Conservation (phyloP, 2,113 vertebrate species). For the Trachemys scripta region DNA sequence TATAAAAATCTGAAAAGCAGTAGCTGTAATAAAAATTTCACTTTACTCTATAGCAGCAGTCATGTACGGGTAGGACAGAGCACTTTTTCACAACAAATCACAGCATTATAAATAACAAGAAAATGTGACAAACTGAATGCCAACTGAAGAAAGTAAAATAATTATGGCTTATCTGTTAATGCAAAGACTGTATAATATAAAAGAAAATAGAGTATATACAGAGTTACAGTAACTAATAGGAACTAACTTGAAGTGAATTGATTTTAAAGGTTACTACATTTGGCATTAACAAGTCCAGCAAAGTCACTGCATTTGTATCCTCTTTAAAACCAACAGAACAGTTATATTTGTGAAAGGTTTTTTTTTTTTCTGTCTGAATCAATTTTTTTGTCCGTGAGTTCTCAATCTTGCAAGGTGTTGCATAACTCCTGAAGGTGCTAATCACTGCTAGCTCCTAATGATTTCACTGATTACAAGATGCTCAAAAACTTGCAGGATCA, state of each 20-base stretch:
- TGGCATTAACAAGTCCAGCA: conserved; percentile 23
- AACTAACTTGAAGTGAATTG: conserved; percentile 45
- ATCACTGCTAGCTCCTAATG: conserved; percentile 21
- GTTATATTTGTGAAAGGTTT: conserved; percentile 33
- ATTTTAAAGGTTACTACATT: conserved; percentile 26
- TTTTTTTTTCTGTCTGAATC: not conserved
- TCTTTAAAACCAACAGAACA: not conserved
- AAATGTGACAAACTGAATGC: conserved; percentile 48
- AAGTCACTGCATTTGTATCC: conserved; percentile 33
- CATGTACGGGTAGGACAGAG: conserved; percentile 45
- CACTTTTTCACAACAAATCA: conserved; percentile 40
- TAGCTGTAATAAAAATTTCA: conserved; percentile 57
- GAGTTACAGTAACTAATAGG: conserved; percentile 22
- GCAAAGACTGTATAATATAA: conserved; percentile 31
- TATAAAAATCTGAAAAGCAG: conserved; percentile 54
- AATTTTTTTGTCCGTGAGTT: not conserved
- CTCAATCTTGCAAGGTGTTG: not conserved
- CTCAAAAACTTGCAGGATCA: not conserved
- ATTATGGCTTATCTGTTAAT: conserved; percentile 26
- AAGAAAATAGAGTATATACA: conserved; percentile 36
- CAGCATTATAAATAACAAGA: conserved; percentile 41
- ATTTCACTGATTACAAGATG: not conserved
- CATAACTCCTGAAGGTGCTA: rapidly evolving
- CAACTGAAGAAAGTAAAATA: conserved; percentile 33
- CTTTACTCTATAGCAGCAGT: conserved; percentile 52